Evolutionary conservation across 2,797 vertebrate species (phyloP), one percentile per base, ranked within the genome.

Genomic region (Falco concolor): DNA sequence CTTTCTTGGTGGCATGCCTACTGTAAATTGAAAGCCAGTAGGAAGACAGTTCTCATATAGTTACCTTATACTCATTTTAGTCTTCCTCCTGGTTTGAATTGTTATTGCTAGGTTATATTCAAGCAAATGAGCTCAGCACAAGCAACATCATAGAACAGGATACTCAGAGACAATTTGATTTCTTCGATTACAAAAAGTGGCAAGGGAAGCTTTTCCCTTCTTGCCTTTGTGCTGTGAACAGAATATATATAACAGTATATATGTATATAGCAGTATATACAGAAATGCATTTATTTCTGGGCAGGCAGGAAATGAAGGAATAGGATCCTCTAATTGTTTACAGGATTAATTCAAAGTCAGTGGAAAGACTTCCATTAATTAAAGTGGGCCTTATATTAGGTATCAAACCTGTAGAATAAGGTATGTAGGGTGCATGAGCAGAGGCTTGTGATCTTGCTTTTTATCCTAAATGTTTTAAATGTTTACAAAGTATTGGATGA

Each of bases 81-180:
- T 49, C 23, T 68, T 94, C 23, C 4, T 81, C 44, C 54, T 45
- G 23, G 32, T 83, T 87, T 85, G 34, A 32, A 72, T 61, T 92
- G 75, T 68, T 85, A 75, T 38, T 91, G 64, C 73, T 53, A 78
- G 27, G 57, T 65, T 91, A 47, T 38, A 75, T 60, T 73, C 70
- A 87, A 75, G 82, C 52, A 92, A 87, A 95, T 50, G 76, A 89
- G 34, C 5, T 61, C 65, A 87, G 63, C 70, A 65, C 49, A 76
- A 82, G 83, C 63, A 76, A 10, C n/a, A 82, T 56, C 59, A 67
- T 30, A 68, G 28, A 84, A 49, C 24, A 67, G 54, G 70, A 73
- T 95, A 87, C 49, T 93, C n/a, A 72, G 77, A 86, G 15, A 20
- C 70, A 92, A 82, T 93, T 86, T 75, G 72, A 65, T 91, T 87